Conservation (phyloP, 2,797 vertebrate genomes). For the Momotus momota region DNA sequence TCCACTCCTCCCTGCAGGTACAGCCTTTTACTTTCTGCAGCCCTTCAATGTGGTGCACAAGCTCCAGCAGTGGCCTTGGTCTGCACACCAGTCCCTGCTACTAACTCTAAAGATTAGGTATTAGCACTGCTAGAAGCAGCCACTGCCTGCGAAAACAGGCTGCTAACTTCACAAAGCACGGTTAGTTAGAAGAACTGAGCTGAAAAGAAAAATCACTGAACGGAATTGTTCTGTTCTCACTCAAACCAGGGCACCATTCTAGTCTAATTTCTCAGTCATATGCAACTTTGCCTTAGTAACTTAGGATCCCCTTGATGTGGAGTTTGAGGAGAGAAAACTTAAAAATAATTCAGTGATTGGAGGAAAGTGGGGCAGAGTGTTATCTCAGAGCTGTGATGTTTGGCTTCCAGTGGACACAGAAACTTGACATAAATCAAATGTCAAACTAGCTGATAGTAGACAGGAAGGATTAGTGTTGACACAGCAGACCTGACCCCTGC, state of each 20-base stretch:
- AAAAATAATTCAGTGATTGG: conserved; percentile 10
- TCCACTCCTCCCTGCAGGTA: no score
- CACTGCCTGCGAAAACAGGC: no score
- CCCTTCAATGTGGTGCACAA: no score
- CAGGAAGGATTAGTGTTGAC: conserved; percentile 90
- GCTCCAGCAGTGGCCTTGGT: no score
- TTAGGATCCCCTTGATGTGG: background rate
- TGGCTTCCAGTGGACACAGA: conserved; percentile 71
- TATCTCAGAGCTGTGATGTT: conserved; percentile 75
- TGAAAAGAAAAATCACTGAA: no score
- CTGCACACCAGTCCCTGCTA: no score
- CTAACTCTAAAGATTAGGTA: no score
- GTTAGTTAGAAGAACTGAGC: no score
- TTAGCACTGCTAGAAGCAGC: no score
- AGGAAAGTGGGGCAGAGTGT: conserved; percentile 68
- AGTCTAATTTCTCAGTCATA: conserved; percentile 39
- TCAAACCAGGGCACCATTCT: background rate
- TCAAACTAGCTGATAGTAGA: conserved; percentile 81
- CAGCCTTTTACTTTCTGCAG: no score
- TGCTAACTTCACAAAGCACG: no score
- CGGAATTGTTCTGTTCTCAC: no score
- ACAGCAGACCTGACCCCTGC: conserved; percentile 77
- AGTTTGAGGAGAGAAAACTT: conserved; percentile 35
- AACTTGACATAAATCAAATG: conserved; percentile 83
- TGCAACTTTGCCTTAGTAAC: conserved; percentile 7